These are phyloP conservation scores for Hirtodrosophila alboralis DNA, from an alignment of 2,888 invertebrate species.

Conservation along the genomic window DNA sequence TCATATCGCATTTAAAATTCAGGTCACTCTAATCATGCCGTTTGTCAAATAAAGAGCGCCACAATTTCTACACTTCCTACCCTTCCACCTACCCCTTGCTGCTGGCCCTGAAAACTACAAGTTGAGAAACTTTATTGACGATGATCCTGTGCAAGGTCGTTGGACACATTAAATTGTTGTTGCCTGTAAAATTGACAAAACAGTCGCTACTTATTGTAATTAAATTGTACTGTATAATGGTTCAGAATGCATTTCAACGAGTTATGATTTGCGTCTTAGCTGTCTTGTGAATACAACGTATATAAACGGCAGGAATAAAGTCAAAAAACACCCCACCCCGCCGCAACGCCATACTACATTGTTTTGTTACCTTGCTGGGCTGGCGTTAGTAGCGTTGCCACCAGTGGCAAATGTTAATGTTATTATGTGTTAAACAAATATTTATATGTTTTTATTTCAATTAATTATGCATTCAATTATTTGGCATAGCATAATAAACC, in stretches of 20 bases:
- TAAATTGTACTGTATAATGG: conserved; percentile 2
- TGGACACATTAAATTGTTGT: conserved; percentile 15
- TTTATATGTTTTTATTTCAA: conserved; percentile 1
- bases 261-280: conserved; percentile 12
- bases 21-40: conserved; percentile 55
- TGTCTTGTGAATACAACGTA: conserved; percentile 8
- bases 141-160: conserved; percentile 52
- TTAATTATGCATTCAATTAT: conserved; percentile 16
- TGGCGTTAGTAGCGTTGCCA: conserved; percentile 42
- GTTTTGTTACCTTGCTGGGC: conserved; percentile 41
- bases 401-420: conserved; percentile 10
- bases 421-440: conserved; percentile 5
- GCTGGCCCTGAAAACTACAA: no score
- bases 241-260: conserved; percentile 10
- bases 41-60: conserved; percentile 29
- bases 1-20: conserved; percentile 56
- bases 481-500: conserved; percentile 10
- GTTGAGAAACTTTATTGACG: conserved; percentile 19
- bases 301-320: conserved; percentile 21
- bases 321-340: conserved; percentile 12
- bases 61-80: neutral
- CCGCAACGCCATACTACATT: neutral
- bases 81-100: neutral
- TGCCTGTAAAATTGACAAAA: neutral
- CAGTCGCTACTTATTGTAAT: neutral